Conservation (phyloP, 2,113 vertebrate genomes). For the Tachuris rubrigastra region DNA sequence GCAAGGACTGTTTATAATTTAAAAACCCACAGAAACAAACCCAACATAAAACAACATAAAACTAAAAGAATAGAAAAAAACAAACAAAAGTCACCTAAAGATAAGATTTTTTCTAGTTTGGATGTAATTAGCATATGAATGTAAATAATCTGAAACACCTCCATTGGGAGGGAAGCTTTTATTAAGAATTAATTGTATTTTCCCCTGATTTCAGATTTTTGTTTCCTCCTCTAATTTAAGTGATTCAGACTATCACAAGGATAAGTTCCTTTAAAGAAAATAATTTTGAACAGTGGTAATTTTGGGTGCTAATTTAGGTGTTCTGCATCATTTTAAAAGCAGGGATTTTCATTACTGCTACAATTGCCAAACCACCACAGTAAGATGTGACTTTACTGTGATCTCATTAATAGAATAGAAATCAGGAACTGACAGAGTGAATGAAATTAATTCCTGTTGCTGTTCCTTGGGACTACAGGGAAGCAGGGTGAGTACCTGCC, state of each 20-base stretch:
- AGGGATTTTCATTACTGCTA: background rate
- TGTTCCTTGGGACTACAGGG: background rate
- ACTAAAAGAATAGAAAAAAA: background rate
- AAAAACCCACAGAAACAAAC: background rate
- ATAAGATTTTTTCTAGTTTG: background rate
- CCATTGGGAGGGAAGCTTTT: background rate
- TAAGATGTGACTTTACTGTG: background rate
- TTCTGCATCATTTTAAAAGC: background rate
- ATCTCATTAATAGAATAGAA: background rate
- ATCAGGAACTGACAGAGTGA: background rate
- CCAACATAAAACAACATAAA: background rate
- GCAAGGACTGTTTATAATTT: background rate
- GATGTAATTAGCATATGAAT: background rate
- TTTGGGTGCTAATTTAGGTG: background rate
- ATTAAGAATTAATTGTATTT: background rate
- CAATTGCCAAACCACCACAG: rapidly evolving
- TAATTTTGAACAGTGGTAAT: background rate
- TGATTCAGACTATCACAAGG: background rate
- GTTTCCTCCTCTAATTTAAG: background rate
- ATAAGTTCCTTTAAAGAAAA: background rate
- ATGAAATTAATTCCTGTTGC: background rate
- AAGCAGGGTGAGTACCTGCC: background rate
- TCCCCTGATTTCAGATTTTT: background rate
- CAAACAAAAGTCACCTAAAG: background rate
- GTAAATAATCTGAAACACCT: slow-evolving; percentile 36